Base-by-base conservation (phyloP, 2,113 vertebrate genomes). In the Onychorhynchus coronatus region DNA sequence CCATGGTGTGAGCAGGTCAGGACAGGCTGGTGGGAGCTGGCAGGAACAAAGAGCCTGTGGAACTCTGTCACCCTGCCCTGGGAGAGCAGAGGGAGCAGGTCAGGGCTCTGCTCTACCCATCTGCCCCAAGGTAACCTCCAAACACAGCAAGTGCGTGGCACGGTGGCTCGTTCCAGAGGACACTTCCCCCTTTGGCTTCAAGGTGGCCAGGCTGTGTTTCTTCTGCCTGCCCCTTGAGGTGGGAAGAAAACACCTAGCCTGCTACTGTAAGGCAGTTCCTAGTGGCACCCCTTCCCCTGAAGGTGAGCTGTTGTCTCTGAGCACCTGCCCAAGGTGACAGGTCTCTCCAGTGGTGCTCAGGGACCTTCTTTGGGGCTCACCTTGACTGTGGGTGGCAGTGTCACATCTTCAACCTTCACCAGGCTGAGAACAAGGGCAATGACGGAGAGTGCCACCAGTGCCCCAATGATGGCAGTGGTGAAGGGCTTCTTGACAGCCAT, bases 361-460 rank as follows among this genome's bases (percentile, higher is more conserved):
- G 67, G 35, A 78, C 44, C 39, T 33, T 24, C 33, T 28, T 66
- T 39, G 14, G 61, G 52, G 35, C 96, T 96, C 73, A 98, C 97
- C 97, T 98, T 97, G 81, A 95, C 75, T 0, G 30, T 30, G 47
- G 96, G 79, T 19, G 96, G 83, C 65, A 92, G 78, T 3, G 16
- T 18, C n/a, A 96, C 85, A 24, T 93, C 93, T 86, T 95, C 75
- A 31, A 82, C 72, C 42, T 68, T 92, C 67, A 97, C 87, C 73
- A 98, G 52, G 89, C 74, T 96, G 90, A 98, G 95, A 49, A 98
- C 59, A 52, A 98, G 95, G 65, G 96, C 91, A 0, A 88, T 24
- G 49, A 94, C 25, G 70, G 88, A 94, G 15, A 96, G 39, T 7
- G 72, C 10, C 1, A 86, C 44, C 90, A 97, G 70, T 0, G 0